Base-by-base conservation (phyloP, 2,888 invertebrate genomes). In the Phyto melanocephala region DNA sequence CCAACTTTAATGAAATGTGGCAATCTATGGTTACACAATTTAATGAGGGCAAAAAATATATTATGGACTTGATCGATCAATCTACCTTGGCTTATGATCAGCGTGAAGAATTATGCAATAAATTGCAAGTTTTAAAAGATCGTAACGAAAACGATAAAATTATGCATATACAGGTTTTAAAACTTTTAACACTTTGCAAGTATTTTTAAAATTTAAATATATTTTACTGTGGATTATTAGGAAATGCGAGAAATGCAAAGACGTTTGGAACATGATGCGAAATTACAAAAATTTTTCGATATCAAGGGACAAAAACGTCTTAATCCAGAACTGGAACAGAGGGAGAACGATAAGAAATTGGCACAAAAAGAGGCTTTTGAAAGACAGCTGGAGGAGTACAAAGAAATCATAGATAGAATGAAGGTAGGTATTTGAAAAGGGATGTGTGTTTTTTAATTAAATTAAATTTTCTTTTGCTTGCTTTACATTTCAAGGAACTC, bases 71-170 rank as follows among this genome's bases (percentile, higher is more conserved):
- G 76, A 95, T 98, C 80, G 97, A 98, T 86, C 95, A 96, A 86
- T 96, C 97, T 0, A 97, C 96, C 22, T 92, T 95, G 47, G 96
- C 97, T 0, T 98, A 97, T 88, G 97, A 97, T 91, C 96, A 97
- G 90, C 93, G 97, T 81, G 97, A 95, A 89, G 95, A 95, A 88
- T 93, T 95, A 91, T 94, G 95, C 88, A 93, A 94, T 75, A 97
- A 97, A 90, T 93, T 97, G 50, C 94, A 95, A 82, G 94, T 95
- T 0, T 92, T 98, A 40, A 95, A 95, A 87, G 96, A 96, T 85
- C 94, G 95, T 84, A 95, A 94, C 63, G 95, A 95, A 87, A 93
- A 94, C 47, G 96, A 96, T 86, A 93, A 94, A 76, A 92, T 93
- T 42, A 91, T 92, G 83, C 94, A 95, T 87, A 93, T 94, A 45